Percentiles rank a stretch among this genome's conserved stretches.
Evolutionary conservation across 2,888 invertebrate genomes (phyloP).

Genomic region (Branchipolynoe longqiensis): DNA sequence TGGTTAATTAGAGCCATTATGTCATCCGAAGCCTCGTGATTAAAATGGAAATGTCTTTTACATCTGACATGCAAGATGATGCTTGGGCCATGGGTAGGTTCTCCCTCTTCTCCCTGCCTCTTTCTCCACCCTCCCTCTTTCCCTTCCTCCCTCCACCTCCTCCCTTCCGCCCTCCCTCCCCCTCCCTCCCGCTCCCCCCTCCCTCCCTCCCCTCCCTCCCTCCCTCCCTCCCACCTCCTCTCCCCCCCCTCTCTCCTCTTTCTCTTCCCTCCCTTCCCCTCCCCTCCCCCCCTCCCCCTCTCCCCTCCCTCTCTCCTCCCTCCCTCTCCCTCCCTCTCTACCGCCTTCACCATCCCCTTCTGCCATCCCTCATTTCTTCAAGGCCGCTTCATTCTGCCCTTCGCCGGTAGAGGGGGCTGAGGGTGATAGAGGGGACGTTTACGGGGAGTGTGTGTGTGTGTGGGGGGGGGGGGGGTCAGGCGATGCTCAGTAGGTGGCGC

Average conservation of each 20-base stretch:
- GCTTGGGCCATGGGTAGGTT: constrained; percentile 12
- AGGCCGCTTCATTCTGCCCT: not conserved
- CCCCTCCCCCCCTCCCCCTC: not conserved
- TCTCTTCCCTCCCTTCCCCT: not conserved
- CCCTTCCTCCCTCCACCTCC: not conserved
- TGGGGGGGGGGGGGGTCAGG: constrained; percentile 12
- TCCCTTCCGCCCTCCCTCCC: not conserved
- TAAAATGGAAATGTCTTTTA: constrained; percentile 51
- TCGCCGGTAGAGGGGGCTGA: not conserved
- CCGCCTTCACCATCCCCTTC: constrained; percentile 1
- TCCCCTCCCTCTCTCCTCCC: not conserved
- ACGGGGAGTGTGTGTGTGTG: too few relatives aligned
- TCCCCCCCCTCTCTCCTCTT: not conserved
- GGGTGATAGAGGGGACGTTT: constrained; percentile 35
- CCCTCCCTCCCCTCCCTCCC: not conserved
- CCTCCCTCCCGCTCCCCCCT: not conserved
- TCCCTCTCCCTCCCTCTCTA: not conserved
- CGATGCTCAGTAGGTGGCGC: constrained; percentile 40
- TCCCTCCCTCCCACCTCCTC: not conserved
- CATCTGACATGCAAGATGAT: constrained; percentile 55
- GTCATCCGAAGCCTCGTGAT: constrained; percentile 46
- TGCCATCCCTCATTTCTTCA: not conserved
- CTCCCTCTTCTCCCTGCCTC: constrained; percentile 4
- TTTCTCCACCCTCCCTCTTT: not conserved
- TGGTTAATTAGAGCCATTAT: constrained; percentile 56